phyloP scores from a whole-genome alignment of 2,113 vertebrate species.

The Illadopsis cleaveri region DNA sequence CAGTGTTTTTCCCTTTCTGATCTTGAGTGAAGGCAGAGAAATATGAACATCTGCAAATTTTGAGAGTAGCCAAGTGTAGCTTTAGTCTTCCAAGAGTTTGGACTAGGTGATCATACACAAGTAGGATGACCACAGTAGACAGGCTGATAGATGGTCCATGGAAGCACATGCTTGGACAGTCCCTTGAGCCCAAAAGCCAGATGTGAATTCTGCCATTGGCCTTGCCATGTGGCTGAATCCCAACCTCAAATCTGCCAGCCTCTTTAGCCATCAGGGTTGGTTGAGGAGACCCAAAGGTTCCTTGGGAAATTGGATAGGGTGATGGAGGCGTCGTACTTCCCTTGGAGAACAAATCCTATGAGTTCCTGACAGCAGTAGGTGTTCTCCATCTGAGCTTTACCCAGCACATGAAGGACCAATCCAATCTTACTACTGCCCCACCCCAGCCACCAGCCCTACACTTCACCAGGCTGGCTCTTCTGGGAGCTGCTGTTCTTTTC shows the following conservation, averaged over 20 bases:
- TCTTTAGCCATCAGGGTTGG: background rate
- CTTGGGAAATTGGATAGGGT: background rate
- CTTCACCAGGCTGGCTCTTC: background rate
- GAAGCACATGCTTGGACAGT: background rate
- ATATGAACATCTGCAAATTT: background rate
- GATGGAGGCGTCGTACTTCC: fast-evolving
- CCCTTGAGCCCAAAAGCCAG: background rate
- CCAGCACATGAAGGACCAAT: background rate
- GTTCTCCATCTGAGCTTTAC: background rate
- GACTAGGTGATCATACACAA: background rate
- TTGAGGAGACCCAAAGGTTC: background rate
- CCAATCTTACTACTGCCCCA: background rate
- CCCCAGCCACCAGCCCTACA: no score
- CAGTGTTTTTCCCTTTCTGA: background rate
- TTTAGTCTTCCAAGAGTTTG: background rate
- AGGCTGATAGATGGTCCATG: background rate
- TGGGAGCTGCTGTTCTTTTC: background rate
- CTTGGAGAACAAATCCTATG: background rate
- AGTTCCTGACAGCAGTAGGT: background rate
- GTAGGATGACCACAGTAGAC: background rate
- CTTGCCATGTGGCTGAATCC: background rate
- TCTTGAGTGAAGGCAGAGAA: background rate
- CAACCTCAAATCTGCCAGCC: background rate
- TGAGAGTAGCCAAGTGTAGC: background rate
- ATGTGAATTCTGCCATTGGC: background rate